A percentile compares a stretch with the other conserved stretches of the same genome.
phyloP scores from a whole-genome alignment of 2,113 vertebrate species.

The Colossoma macropomum region DNA sequence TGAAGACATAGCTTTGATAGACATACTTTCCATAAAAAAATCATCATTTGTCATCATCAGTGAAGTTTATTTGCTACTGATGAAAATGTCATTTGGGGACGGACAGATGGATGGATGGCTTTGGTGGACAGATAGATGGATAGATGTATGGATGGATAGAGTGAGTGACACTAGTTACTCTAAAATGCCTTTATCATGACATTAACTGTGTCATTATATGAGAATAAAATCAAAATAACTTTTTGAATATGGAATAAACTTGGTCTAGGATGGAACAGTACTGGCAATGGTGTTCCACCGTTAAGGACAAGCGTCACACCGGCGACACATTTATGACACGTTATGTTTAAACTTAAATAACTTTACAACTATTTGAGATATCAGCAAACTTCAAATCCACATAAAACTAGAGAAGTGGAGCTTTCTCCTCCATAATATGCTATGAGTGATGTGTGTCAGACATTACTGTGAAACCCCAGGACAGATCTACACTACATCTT shows the following conservation, averaged over 20 bases:
- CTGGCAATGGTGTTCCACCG: too few species aligned
- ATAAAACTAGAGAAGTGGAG: too few species aligned
- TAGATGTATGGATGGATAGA: neutral
- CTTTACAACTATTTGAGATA: too few species aligned
- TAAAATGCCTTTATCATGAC: neutral
- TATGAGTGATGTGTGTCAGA: too few species aligned
- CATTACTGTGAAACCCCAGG: too few species aligned
- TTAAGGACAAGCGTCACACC: too few species aligned
- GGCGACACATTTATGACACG: too few species aligned
- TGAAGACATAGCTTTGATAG: conserved; percentile 23
- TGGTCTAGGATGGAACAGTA: too few species aligned
- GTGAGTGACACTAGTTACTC: neutral
- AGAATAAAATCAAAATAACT: neutral
- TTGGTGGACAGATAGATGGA: neutral
- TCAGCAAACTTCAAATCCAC: too few species aligned
- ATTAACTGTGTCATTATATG: neutral
- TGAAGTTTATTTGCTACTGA: conserved; percentile 9
- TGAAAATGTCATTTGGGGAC: neutral
- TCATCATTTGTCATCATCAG: neutral
- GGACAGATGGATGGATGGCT: neutral
- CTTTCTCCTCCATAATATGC: too few species aligned
- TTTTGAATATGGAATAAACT: neutral
- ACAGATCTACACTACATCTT: too few species aligned
- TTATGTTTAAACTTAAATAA: too few species aligned
- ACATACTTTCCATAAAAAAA: conserved; percentile 6